A percentile compares a stretch with the other conserved stretches of the same genome.
Conservation (phyloP, 2,888 invertebrate species). For the Lasioglossum lativentre region DNA sequence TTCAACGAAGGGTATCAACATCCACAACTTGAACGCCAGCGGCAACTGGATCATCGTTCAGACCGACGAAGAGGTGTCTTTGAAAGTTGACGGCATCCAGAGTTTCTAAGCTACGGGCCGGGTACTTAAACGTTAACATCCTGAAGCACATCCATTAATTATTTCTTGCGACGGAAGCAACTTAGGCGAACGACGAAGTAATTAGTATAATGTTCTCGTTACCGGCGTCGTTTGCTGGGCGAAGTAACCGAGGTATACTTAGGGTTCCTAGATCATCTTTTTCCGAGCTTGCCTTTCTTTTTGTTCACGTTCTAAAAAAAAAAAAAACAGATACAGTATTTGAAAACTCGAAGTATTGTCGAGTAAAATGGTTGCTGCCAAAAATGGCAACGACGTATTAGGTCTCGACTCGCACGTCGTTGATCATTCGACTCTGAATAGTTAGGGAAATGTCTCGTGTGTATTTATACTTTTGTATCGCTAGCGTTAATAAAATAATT, state of each 20-base stretch:
- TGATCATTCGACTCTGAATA: slow-evolving; percentile 44
- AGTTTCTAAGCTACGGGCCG: slow-evolving; percentile 63
- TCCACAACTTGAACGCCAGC: slow-evolving; percentile 79
- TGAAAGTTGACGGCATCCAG: slow-evolving; percentile 73
- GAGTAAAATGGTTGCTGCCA: slow-evolving; percentile 14
- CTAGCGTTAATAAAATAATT: slow-evolving; percentile 64
- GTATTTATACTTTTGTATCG: slow-evolving; percentile 72
- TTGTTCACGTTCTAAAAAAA: neutral
- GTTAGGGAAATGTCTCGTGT: neutral
- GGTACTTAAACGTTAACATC: neutral
- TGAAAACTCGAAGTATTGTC: neutral
- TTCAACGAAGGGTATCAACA: slow-evolving; percentile 73
- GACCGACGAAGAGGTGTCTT: slow-evolving; percentile 74
- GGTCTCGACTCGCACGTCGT: slow-evolving; percentile 4
- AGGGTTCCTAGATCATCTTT: neutral
- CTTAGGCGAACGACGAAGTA: neutral
- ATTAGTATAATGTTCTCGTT: neutral
- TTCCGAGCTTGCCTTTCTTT: neutral
- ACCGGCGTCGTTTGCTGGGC: neutral
- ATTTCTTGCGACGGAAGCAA: neutral
- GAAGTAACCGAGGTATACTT: neutral
- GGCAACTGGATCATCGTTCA: slow-evolving; percentile 82
- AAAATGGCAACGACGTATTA: neutral
- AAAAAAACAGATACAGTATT: slow-evolving; percentile 59
- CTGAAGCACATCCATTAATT: neutral